Evolutionary conservation across 2,888 invertebrate species (phyloP), one percentile per base, ranked within the genome.

Genomic region (Phengaris arion): DNA sequence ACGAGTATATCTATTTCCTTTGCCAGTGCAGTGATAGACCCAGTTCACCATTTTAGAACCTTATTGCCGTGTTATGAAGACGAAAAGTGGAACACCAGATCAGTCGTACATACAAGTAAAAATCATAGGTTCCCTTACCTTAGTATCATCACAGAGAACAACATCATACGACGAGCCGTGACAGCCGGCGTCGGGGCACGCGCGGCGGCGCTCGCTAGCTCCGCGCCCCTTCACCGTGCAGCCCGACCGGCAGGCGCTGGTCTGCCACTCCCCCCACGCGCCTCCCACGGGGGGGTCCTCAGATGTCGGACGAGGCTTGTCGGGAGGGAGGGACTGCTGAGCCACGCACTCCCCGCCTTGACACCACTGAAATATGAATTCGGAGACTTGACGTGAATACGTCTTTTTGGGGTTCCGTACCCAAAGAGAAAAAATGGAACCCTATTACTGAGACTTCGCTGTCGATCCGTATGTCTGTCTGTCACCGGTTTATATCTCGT

Each of bases 231-330:
- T 94, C 77, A 89, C 82, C 10, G 96, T 93, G 84, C 97, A 97
- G 13, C 96, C 96, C 1, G 96, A 96, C 46, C 87, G 93, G 82
- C 97, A 97, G 45, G 84, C 83, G 7, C 94, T 94, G 69, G 90
- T 88, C 64, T 88, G 89, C 96, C 96, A 97, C 12, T 92, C 86
- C 76, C 95, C 89, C 96, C 97, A 96, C 6, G 95, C 95, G 3
- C 94, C 94, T 45, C 83, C 79, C 22, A 80, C 6, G 77, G 13
- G 76, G 77, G 12, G 74, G 48, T 68, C 77, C 78, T 4, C 82
- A 78, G 13, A 74, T 79, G 0, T 82, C 35, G 64, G 35, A 15
- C 35, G 64, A 12, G 35, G 35, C 12, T 64, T 12, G 12, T 12
- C 35, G 76, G 2, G 79, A 81, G 5, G 86, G 81, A 0, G 81